Evolutionary conservation across 2,888 invertebrate genomes (phyloP).

Genomic region (Arctia plantaginis): DNA sequence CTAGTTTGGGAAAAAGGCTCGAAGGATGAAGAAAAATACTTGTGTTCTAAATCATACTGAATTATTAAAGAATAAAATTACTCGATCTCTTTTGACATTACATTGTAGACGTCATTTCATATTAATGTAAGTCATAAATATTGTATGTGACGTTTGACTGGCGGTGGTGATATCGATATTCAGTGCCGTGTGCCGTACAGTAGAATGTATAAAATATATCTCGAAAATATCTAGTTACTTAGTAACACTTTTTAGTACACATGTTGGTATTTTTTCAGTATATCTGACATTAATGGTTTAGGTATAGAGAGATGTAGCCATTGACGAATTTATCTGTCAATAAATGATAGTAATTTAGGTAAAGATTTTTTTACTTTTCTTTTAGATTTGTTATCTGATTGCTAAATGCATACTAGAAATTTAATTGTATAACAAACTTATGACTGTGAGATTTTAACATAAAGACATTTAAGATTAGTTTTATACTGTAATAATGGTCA

Average conservation of each 20-base stretch:
- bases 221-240: slow-evolving; percentile 23
- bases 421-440: too few relatives aligned
- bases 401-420: too few relatives aligned
- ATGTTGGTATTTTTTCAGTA: neutral
- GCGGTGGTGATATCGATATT: slow-evolving; percentile 26
- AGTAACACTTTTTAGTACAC: slow-evolving; percentile 13
- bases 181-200: slow-evolving; percentile 6
- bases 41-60: neutral
- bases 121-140: slow-evolving; percentile 45
- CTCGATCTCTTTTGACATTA: slow-evolving; percentile 19
- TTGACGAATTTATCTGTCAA: neutral
- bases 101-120: slow-evolving; percentile 34
- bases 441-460: neutral
- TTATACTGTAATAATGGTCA: neutral
- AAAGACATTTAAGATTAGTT: neutral
- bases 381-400: neutral
- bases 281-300: neutral
- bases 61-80: slow-evolving; percentile 15
- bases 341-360: neutral
- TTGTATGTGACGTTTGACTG: slow-evolving; percentile 29
- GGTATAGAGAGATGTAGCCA: neutral
- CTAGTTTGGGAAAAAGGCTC: too few relatives aligned
- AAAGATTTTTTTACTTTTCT: neutral
- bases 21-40: neutral
- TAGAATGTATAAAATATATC: slow-evolving; percentile 35